phyloP scores from a whole-genome alignment of 2,888 invertebrate species.

The Athripsodes cinereus region DNA sequence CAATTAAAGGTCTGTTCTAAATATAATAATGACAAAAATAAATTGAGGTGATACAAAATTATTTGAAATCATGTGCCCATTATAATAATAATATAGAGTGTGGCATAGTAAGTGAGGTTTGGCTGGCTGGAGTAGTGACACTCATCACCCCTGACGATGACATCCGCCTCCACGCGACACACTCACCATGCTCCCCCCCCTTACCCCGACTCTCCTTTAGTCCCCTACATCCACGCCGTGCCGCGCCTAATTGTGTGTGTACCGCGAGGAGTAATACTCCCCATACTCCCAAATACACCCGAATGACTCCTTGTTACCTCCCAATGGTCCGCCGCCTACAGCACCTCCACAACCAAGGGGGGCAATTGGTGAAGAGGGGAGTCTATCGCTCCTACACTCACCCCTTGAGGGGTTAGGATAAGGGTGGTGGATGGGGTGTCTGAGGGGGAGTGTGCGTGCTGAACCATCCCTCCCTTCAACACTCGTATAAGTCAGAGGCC shows the following conservation, averaged over 20 bases:
- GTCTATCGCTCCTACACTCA: background rate
- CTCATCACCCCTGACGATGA: constrained; percentile 1
- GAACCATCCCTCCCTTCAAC: constrained; percentile 29
- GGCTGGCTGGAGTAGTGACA: background rate
- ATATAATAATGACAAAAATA: too few relatives aligned
- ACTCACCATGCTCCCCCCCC: constrained; percentile 31
- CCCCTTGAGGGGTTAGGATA: constrained; percentile 7
- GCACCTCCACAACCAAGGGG: background rate
- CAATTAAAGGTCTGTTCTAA: too few relatives aligned
- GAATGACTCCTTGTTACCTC: constrained; percentile 1
- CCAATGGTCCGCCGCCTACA: background rate
- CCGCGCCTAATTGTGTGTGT: constrained; percentile 42
- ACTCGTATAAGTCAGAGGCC: constrained; percentile 23
- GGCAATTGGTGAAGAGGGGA: constrained; percentile 31
- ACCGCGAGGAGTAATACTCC: constrained; percentile 33
- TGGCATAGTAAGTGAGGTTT: too few relatives aligned
- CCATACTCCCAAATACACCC: background rate
- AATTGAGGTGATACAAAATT: too few relatives aligned
- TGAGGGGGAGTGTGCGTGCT: constrained; percentile 21
- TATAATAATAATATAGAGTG: too few relatives aligned
- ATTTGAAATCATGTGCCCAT: too few relatives aligned
- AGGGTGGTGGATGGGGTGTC: constrained; percentile 20
- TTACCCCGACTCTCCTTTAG: too few relatives aligned
- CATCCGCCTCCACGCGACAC: background rate
- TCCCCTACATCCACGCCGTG: constrained; percentile 39